Conservation (phyloP, 2,113 vertebrate species). For the Climacteris rufus region DNA sequence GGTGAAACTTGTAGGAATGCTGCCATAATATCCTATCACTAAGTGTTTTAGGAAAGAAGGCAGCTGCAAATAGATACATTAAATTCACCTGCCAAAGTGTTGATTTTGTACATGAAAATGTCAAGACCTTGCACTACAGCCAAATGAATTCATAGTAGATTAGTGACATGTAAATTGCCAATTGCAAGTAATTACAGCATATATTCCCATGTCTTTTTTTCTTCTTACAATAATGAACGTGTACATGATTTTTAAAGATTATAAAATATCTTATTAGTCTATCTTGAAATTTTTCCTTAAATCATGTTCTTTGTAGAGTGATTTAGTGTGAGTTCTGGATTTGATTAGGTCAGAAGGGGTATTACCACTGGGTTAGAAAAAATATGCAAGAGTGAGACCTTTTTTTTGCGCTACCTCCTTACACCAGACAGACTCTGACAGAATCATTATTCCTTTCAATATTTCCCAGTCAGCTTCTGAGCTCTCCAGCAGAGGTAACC, state of each 20-base stretch:
- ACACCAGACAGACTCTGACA: not conserved
- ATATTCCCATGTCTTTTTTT: not conserved
- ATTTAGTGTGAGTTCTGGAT: not conserved
- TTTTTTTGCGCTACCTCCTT: not conserved
- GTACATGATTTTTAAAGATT: not conserved
- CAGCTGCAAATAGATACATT: not conserved
- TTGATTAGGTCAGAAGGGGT: not conserved
- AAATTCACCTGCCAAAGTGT: not conserved
- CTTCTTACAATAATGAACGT: not conserved
- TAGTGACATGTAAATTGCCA: not conserved
- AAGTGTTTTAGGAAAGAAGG: not conserved
- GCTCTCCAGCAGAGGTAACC: not conserved
- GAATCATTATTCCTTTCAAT: not conserved
- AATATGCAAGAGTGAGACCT: not conserved
- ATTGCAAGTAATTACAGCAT: not conserved
- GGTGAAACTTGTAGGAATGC: not conserved
- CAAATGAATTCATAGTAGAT: not conserved
- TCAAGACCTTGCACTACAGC: not conserved
- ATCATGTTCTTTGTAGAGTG: not conserved
- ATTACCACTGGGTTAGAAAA: not conserved
- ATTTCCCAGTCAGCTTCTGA: not conserved
- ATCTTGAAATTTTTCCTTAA: not conserved
- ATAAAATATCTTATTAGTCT: not conserved
- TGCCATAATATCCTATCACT: not conserved
- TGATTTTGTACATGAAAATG: not conserved